Evolutionary conservation across 2,113 vertebrate genomes (phyloP).

Genomic region (Strix aluco): DNA sequence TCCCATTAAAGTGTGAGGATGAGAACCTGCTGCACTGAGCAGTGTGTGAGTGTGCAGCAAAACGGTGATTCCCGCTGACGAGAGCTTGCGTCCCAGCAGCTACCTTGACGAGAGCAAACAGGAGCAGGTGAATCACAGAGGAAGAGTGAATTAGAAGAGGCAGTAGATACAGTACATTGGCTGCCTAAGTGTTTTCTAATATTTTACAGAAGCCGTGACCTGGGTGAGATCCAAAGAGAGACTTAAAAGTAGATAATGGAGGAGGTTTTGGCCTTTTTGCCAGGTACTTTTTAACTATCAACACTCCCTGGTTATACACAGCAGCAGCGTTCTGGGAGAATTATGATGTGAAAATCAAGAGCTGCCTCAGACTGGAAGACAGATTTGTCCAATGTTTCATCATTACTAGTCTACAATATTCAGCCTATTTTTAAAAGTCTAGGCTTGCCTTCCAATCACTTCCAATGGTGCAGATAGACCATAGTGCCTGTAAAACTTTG

Average conservation of each 20-base stretch:
- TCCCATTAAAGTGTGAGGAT: not conserved
- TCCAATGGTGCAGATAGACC: not conserved
- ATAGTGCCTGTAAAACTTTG: not conserved
- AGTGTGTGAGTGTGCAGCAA: too few relatives aligned
- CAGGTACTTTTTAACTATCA: not conserved
- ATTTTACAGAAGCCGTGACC: constrained; percentile 39
- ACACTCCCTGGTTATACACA: not conserved
- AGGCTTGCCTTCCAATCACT: not conserved
- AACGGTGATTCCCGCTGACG: rapidly evolving
- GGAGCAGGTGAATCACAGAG: constrained; percentile 15
- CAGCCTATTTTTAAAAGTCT: not conserved
- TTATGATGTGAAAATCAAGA: not conserved
- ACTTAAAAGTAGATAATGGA: constrained; percentile 26
- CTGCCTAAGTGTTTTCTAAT: constrained; percentile 58
- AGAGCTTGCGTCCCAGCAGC: not conserved
- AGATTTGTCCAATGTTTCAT: not conserved
- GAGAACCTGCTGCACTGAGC: rapidly evolving
- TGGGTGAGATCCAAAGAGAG: constrained; percentile 33
- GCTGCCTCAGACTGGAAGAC: not conserved
- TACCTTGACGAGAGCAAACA: not conserved
- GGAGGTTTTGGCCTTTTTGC: not conserved
- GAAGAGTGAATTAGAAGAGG: constrained; percentile 43
- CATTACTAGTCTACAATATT: not conserved
- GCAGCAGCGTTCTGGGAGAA: not conserved
- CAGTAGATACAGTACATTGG: constrained; percentile 43